Evolutionary conservation across 1,140 invertebrate genomes (phyloP).

Genomic region (Drosophila albomicans): DNA sequence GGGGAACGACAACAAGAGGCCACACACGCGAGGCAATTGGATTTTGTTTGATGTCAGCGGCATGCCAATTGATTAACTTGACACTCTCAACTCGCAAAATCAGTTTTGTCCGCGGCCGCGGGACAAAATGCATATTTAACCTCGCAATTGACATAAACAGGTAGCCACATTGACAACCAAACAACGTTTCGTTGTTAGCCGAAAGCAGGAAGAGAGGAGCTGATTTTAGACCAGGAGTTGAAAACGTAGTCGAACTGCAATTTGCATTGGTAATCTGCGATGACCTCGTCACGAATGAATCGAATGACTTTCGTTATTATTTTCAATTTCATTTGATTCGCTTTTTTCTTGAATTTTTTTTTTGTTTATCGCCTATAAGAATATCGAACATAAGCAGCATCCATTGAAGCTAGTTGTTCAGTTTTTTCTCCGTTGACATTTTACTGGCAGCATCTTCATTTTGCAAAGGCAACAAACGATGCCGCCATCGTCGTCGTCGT

Average conservation of each 20-base stretch:
- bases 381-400: slow-evolving; percentile 6
- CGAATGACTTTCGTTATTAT: slow-evolving; percentile 81
- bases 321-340: slow-evolving; percentile 66
- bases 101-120: slow-evolving; percentile 22
- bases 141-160: slow-evolving; percentile 76
- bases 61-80: slow-evolving; percentile 78
- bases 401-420: slow-evolving; percentile 5
- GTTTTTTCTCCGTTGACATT: slow-evolving; percentile 59
- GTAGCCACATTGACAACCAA: slow-evolving; percentile 33
- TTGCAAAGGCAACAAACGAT: slow-evolving; percentile 54
- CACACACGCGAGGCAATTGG: slow-evolving; percentile 38
- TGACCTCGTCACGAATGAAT: slow-evolving; percentile 80
- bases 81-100: slow-evolving; percentile 66
- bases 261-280: slow-evolving; percentile 74
- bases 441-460: slow-evolving; percentile 72
- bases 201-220: slow-evolving; percentile 39
- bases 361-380: slow-evolving; percentile 38
- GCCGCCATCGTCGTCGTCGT: slow-evolving; percentile 37
- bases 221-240: background rate
- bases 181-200: slow-evolving; percentile 11
- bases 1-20: slow-evolving; percentile 1
- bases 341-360: slow-evolving; percentile 10
- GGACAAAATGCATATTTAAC: slow-evolving; percentile 59
- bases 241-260: slow-evolving; percentile 50
- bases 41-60: slow-evolving; percentile 68